Evolutionary conservation across 2,113 vertebrate genomes (phyloP).

Genomic region (Taurulus bubalis): DNA sequence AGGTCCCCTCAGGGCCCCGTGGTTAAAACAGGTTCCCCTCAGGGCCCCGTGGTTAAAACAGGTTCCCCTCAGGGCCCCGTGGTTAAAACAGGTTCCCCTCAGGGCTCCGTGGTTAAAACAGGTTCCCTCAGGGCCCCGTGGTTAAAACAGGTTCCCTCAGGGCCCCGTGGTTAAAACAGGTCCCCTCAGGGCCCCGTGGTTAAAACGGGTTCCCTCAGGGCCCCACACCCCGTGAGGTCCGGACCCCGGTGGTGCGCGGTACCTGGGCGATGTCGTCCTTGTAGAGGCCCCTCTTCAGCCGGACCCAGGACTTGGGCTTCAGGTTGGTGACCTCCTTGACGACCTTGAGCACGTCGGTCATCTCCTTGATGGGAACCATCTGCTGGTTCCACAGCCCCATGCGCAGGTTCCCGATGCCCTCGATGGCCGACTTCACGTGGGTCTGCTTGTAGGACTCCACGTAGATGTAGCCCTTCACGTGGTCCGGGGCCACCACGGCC

Average conservation of each 20-base stretch:
- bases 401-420: conserved; percentile 94
- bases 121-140: no score
- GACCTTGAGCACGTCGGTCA: conserved; percentile 97
- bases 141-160: no score
- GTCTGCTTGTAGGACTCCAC: conserved; percentile 98
- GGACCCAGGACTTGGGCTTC: conserved; percentile 97
- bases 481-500: conserved; percentile 93
- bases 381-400: conserved; percentile 99
- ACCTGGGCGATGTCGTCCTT: conserved; percentile 98
- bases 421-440: conserved; percentile 95
- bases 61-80: no score
- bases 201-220: no score
- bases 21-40: no score
- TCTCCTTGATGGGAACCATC: conserved; percentile 99
- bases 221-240: no score
- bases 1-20: no score
- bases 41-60: no score
- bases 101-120: no score
- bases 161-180: no score
- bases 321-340: conserved; percentile 98
- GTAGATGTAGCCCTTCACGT: conserved; percentile 96
- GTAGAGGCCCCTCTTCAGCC: conserved; percentile 95
- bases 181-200: no score
- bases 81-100: no score
- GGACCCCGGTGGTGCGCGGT: neutral